Percentiles rank a stretch among this genome's conserved stretches.
Conservation (phyloP, 1,140 invertebrate genomes). For the Procambarus clarkii region DNA sequence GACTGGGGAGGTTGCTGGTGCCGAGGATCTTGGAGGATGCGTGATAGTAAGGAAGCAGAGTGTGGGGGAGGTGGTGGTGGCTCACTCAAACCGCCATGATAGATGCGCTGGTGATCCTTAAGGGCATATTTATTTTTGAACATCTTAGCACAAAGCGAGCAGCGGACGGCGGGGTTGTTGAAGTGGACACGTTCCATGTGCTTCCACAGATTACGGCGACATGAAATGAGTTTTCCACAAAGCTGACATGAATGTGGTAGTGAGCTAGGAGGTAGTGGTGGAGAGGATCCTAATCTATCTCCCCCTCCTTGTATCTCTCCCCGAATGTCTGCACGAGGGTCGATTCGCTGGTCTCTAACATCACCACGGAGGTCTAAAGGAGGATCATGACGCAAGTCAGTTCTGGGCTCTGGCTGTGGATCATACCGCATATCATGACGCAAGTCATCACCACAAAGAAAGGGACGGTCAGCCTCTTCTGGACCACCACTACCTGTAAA, state of each 20-base stretch:
- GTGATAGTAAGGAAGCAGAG: slow-evolving; percentile 68
- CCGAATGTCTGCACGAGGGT: slow-evolving; percentile 21
- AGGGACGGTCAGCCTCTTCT: slow-evolving; percentile 42
- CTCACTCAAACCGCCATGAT: slow-evolving; percentile 72
- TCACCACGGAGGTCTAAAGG: slow-evolving; percentile 50
- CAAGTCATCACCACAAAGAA: slow-evolving; percentile 30
- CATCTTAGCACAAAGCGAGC: slow-evolving; percentile 72
- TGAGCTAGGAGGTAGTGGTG: slow-evolving; percentile 71
- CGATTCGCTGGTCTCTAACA: slow-evolving; percentile 23
- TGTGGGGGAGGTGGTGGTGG: slow-evolving; percentile 67
- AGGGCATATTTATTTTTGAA: slow-evolving; percentile 73
- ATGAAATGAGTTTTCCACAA: slow-evolving; percentile 72
- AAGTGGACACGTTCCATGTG: slow-evolving; percentile 72
- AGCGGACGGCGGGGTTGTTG: slow-evolving; percentile 72
- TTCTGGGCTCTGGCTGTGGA: slow-evolving; percentile 20
- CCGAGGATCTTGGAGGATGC: slow-evolving; percentile 70
- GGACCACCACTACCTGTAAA: slow-evolving; percentile 43
- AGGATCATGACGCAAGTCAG: slow-evolving; percentile 44
- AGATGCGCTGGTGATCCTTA: slow-evolving; percentile 72
- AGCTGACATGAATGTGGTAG: slow-evolving; percentile 71
- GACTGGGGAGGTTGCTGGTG: slow-evolving; percentile 60
- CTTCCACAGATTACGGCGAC: slow-evolving; percentile 72
- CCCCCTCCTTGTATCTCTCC: slow-evolving; percentile 35
- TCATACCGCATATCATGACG: slow-evolving; percentile 48
- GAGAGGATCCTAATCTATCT: slow-evolving; percentile 59